Evolutionary conservation across 64 coral and sea anemone species (phyloP).

Genomic region (Acropora yongei): DNA sequence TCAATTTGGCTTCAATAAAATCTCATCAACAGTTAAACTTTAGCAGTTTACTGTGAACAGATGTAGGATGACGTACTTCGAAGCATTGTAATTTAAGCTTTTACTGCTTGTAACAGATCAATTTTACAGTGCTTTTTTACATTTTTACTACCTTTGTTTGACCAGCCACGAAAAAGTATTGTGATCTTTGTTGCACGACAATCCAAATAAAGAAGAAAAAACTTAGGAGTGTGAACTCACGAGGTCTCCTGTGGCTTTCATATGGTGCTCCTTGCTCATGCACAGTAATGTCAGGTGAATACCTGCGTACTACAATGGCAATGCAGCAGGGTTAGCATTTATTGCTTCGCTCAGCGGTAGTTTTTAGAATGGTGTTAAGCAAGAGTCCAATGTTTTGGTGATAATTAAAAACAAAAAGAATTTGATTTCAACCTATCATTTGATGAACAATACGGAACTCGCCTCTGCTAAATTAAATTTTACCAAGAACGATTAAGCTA

Average conservation of each 20-base stretch:
- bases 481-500: no score
- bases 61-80: no score
- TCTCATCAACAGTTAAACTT: no score
- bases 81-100: no score
- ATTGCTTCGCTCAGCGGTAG: not conserved
- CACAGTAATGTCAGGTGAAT: slow-evolving; percentile 43
- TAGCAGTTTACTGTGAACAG: no score
- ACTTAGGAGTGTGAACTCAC: slow-evolving; percentile 13
- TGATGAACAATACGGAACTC: no score
- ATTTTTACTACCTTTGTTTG: not conserved
- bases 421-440: not conserved
- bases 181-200: not conserved
- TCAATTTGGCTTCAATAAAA: no score
- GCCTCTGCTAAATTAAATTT: no score
- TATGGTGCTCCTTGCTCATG: slow-evolving; percentile 67
- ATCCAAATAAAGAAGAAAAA: not conserved
- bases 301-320: slow-evolving; percentile 67
- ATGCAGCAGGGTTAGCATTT: slow-evolving; percentile 20
- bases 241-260: slow-evolving; percentile 66
- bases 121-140: no score
- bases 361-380: not conserved
- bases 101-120: no score
- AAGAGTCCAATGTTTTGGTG: no score
- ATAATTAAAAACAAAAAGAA: no score
- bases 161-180: not conserved